Base-by-base conservation (phyloP, 2,113 vertebrate species). In the Notiomystis cincta region DNA sequence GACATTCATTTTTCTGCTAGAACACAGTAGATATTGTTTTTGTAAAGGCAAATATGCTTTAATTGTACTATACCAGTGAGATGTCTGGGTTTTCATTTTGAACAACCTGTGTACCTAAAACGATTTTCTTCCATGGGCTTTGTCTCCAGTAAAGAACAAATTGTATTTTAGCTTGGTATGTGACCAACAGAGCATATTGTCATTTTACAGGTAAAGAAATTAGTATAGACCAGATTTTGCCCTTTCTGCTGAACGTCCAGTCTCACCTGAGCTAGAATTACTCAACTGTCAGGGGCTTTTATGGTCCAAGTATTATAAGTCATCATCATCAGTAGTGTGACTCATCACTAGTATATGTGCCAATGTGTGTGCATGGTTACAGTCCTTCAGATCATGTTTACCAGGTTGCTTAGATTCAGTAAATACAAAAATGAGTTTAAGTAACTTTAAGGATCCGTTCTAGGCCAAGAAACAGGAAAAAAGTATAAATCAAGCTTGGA, bases 21-120 rank as follows among this genome's bases (percentile, higher is more conserved):
- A 47, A 87, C 75, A 54, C 50, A 76, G n/a, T 64, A 87, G 86
- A 57, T 71, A 65, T 27, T 91, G 51, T 28, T 94, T 96, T 96
- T 60, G n/a, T 90, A 93, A 95, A 76, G 94, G 92, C 81, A 94
- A 95, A 93, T 93, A 83, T 80, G 50, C 67, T 97, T 96, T 95
- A 96, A 93, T 95, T 96, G 64, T 95, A 89, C 22, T 35, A 92
- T 76, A 58, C 23, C 60, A 91, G 72, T 78, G 85, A 91, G 50
- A 75, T 72, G 10, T 87, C 80, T 82, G 35, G 45, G 70, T 18
- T 71, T 94, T 95, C 10, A 18, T 12, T 84, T 83, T 64, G 89
- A 92, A 64, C 20, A 50, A 45, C n/a, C 27, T 89, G 33, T 71
- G 64, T 80, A 35, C 37, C 62, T 87, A 54, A 87, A 40, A 44